These are phyloP conservation scores for Sericinus montela DNA, from an alignment of 2,888 invertebrate species.

Conservation along the genomic window DNA sequence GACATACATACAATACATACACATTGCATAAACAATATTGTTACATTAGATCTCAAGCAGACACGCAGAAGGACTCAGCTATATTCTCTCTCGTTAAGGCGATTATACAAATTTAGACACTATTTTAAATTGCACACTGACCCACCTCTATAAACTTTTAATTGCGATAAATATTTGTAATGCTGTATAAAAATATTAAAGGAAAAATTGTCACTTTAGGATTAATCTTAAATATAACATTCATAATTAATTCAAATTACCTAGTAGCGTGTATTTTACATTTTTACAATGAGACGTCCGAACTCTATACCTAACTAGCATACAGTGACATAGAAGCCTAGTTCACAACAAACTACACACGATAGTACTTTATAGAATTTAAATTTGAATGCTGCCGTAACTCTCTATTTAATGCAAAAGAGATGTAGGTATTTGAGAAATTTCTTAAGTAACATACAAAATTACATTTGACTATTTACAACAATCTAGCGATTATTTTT, in stretches of 20 bases:
- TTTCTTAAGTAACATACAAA: conserved; percentile 73
- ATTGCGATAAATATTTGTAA: conserved; percentile 76
- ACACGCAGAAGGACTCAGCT: conserved; percentile 68
- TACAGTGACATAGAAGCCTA: conserved; percentile 74
- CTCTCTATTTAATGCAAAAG: conserved; percentile 71
- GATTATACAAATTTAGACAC: conserved; percentile 69
- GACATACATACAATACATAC: conserved; percentile 36
- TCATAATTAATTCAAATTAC: conserved; percentile 63
- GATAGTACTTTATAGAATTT: conserved; percentile 57
- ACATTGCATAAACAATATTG: conserved; percentile 46
- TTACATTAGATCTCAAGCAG: conserved; percentile 58
- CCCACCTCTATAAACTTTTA: conserved; percentile 77
- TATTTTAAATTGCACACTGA: conserved; percentile 76
- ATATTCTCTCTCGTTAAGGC: conserved; percentile 78
- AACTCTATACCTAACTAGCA: conserved; percentile 67
- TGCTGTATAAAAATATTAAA: conserved; percentile 80
- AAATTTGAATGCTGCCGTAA: conserved; percentile 62
- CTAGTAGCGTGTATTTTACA: conserved; percentile 74
- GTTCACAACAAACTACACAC: conserved; percentile 75
- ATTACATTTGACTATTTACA: conserved; percentile 75
- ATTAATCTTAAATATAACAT: conserved; percentile 67
- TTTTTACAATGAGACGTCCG: conserved; percentile 74
- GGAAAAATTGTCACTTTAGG: conserved; percentile 73
- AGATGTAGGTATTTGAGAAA: conserved; percentile 72
- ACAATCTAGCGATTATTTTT: conserved; percentile 59